Conservation (phyloP, 2,888 invertebrate species). For the Catocala nupta region DNA sequence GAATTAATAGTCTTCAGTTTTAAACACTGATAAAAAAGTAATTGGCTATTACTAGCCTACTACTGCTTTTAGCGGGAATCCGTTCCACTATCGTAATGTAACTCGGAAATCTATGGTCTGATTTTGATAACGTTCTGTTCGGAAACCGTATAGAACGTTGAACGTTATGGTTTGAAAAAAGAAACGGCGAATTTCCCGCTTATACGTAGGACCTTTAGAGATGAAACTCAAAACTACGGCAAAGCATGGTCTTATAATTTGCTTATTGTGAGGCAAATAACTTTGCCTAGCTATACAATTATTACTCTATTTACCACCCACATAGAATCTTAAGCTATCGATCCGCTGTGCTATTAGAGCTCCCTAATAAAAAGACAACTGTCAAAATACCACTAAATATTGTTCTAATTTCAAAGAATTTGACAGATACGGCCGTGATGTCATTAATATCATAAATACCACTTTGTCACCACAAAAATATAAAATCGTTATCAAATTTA, state of each 20-base stretch:
- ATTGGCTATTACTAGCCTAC: conserved; percentile 31
- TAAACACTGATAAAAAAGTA: conserved; percentile 42
- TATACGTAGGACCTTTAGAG: too few relatives aligned
- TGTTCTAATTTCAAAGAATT: background rate
- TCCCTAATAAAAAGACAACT: too few relatives aligned
- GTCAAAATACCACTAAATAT: too few relatives aligned
- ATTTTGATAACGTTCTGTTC: background rate
- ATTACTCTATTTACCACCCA: too few relatives aligned
- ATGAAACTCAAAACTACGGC: too few relatives aligned
- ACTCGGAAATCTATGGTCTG: background rate
- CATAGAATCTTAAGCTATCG: too few relatives aligned
- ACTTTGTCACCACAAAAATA: conserved; percentile 16
- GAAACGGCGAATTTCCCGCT: too few relatives aligned
- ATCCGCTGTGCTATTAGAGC: too few relatives aligned
- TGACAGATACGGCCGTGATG: conserved; percentile 1
- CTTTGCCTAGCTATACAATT: too few relatives aligned
- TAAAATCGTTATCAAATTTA: conserved; percentile 9
- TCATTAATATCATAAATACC: conserved; percentile 10
- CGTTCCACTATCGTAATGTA: background rate
- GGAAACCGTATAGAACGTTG: background rate
- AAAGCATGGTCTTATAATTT: too few relatives aligned
- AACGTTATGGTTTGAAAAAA: too few relatives aligned
- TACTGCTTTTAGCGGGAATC: conserved; percentile 31
- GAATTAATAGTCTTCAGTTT: conserved; percentile 53
- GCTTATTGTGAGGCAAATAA: too few relatives aligned